Conservation (phyloP, 2,113 vertebrate species). For the Labeo catla region DNA sequence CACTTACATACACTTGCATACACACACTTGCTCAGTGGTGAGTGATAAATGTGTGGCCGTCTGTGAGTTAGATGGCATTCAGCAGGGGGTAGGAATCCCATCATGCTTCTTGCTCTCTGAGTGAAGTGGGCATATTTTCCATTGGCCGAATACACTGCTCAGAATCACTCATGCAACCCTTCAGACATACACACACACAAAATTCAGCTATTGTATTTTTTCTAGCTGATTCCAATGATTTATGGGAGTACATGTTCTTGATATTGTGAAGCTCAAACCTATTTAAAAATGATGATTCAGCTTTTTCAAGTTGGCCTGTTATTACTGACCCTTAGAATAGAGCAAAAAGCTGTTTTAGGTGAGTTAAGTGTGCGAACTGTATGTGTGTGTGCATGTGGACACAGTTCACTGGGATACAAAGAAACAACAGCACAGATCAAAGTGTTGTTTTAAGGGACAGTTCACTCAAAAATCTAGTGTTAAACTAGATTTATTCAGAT, state of each 20-base stretch:
- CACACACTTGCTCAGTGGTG: conserved; percentile 4
- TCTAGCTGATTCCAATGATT: conserved; percentile 24
- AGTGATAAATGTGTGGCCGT: conserved; percentile 33
- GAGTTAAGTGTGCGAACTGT: conserved; percentile 22
- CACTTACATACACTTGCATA: conserved; percentile 15
- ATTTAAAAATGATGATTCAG: background rate
- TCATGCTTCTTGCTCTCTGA: conserved; percentile 10
- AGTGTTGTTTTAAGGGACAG: background rate
- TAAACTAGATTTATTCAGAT: no score
- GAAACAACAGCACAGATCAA: background rate
- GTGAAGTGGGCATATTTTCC: conserved; percentile 1
- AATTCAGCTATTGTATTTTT: conserved; percentile 29
- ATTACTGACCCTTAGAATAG: background rate
- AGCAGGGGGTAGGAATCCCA: conserved; percentile 35
- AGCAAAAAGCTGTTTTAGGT: background rate
- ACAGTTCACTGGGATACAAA: background rate
- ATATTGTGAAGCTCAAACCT: background rate
- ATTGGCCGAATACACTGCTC: conserved; percentile 13
- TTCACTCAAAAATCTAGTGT: background rate
- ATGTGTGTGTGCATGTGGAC: conserved; percentile 22
- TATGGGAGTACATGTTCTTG: conserved; percentile 35
- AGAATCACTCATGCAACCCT: conserved; percentile 5
- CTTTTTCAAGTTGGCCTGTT: background rate
- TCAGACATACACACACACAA: background rate
- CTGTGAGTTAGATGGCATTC: conserved; percentile 38